Evolutionary conservation across 2,113 vertebrate species (phyloP), one percentile per base, ranked within the genome.

Genomic region (Phaethornis superciliosus): DNA sequence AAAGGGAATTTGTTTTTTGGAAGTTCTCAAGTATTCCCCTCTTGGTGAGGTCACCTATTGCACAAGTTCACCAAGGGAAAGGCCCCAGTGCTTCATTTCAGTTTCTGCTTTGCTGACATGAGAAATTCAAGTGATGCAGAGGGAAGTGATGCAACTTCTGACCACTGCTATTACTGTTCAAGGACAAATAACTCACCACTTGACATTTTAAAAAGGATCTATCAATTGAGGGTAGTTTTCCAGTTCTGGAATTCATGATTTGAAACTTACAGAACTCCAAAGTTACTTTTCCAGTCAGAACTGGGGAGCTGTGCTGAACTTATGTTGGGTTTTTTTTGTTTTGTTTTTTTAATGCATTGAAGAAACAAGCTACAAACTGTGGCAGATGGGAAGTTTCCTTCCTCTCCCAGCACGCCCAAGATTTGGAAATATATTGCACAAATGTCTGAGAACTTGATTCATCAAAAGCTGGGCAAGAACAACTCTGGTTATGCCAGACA

Each of bases 371-470:
- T 28, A 35, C 44, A 15, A 60, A 27, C 51, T 85, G 71, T 12
- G 35, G 62, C 30, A 88, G 68, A 23, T 28, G 22, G 59, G 75
- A 70, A 42, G 33, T 28, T 89, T 83, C 78, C 81, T 91, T 92
- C 91, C 81, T 90, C 83, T 56, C 70, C 71, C 71, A 94, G 69
- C 76, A 56, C 12, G 2, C 74, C 80, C 93, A 90, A 68, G 89
- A 80, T 76, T 65, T 84, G 32, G 91, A 91, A 97, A 90, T 42
- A 27, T 94, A 96, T 98, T 97, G 97, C 98, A 98, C 97, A 97
- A 97, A 95, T n/a, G 85, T 95, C 80, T 94, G 96, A 98, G 96
- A 98, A 97, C 90, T 96, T 95, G 85, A 89, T 56, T 96, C 84
- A 93, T 60, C 93, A 89, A 49, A 92, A 86, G 75, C 89, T 12